Percentiles rank a stretch among this genome's conserved stretches.
Conservation (phyloP, 2,797 vertebrate species). For the Gymnothorax javanicus region DNA sequence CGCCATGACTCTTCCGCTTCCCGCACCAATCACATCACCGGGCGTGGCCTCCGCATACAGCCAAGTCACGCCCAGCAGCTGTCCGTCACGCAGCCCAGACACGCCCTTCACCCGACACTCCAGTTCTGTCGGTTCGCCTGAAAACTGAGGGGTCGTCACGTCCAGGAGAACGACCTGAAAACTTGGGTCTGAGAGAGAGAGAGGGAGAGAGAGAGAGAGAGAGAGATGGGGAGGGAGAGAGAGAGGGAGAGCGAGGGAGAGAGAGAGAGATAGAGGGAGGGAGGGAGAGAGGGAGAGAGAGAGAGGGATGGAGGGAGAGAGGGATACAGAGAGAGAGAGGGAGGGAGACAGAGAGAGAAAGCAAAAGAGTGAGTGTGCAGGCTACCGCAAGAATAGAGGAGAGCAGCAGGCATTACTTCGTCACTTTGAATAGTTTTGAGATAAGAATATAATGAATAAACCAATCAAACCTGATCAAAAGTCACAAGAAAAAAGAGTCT, state of each 20-base stretch:
- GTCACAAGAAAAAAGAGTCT: too few species aligned
- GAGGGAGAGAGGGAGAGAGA: too few species aligned
- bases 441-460: too few species aligned
- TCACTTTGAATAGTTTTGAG: too few species aligned
- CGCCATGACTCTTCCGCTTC: slow-evolving; percentile 63
- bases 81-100: slow-evolving; percentile 50
- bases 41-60: slow-evolving; percentile 68
- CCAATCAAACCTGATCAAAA: too few species aligned
- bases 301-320: too few species aligned
- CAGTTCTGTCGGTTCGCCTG: slow-evolving; percentile 82
- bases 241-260: not conserved
- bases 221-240: not conserved
- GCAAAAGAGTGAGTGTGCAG: too few species aligned
- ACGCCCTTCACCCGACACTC: slow-evolving; percentile 75
- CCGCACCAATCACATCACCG: slow-evolving; percentile 37
- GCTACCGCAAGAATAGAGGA: too few species aligned
- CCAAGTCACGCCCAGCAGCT: slow-evolving; percentile 83
- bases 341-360: too few species aligned
- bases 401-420: too few species aligned
- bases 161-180: slow-evolving; percentile 71
- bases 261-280: not conserved
- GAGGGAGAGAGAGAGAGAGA: slow-evolving; percentile 14
- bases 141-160: slow-evolving; percentile 68
- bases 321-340: too few species aligned
- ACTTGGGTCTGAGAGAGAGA: slow-evolving; percentile 71